Evolutionary conservation across 2,797 vertebrate genomes (phyloP).

Genomic region (Novumbra hubbsi): DNA sequence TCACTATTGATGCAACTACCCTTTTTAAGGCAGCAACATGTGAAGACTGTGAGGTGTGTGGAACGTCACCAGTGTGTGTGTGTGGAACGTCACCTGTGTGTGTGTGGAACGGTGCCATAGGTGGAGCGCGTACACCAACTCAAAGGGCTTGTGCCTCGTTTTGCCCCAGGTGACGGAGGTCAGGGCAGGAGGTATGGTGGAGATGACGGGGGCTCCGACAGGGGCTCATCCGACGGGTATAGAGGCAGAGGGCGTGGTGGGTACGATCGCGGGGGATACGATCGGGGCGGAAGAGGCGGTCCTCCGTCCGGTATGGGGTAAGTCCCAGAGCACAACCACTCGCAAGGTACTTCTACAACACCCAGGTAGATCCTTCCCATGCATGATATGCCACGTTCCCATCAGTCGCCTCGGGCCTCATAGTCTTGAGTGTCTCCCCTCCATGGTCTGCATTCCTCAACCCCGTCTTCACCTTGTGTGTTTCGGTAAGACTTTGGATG

Average conservation of each 20-base stretch:
- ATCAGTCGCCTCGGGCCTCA: constrained; percentile 32
- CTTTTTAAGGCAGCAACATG: no score
- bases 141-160: neutral
- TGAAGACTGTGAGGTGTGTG: no score
- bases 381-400: constrained; percentile 15
- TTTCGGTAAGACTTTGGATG: neutral
- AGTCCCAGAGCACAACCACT: constrained; percentile 75
- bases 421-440: constrained; percentile 22
- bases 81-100: no score
- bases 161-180: constrained; percentile 59
- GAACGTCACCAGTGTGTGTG: no score
- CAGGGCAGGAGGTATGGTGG: constrained; percentile 68
- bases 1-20: no score
- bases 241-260: constrained; percentile 50
- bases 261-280: constrained; percentile 27
- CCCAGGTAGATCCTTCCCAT: constrained; percentile 35
- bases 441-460: constrained; percentile 34
- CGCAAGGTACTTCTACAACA: constrained; percentile 66
- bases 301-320: constrained; percentile 79
- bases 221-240: constrained; percentile 60
- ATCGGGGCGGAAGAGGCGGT: constrained; percentile 63
- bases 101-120: neutral
- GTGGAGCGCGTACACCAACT: neutral
- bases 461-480: neutral
- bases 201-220: constrained; percentile 63